Percentiles rank a stretch among this genome's conserved stretches.
phyloP scores from a whole-genome alignment of 2,113 vertebrate genomes.

The Sitta europaea region DNA sequence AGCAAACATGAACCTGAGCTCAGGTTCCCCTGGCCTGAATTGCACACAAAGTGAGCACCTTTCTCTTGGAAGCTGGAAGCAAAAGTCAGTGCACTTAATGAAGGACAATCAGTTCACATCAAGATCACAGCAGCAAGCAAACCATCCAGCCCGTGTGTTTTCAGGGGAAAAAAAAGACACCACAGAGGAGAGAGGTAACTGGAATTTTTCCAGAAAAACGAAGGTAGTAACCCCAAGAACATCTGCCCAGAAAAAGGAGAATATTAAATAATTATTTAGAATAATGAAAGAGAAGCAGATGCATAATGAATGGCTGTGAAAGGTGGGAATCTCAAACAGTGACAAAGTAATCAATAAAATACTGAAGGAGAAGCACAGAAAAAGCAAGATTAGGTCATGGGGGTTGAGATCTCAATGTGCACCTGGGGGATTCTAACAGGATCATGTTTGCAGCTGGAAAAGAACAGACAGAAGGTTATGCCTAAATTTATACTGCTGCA shows the following conservation, averaged over 20 bases:
- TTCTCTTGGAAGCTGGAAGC: background rate
- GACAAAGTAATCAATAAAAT: background rate
- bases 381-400: background rate
- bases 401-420: background rate
- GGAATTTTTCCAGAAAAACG: background rate
- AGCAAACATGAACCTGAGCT: background rate
- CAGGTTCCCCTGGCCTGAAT: background rate
- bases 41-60: background rate
- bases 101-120: constrained; percentile 20
- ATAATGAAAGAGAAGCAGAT: background rate
- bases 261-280: background rate
- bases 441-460: background rate
- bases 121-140: background rate
- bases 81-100: background rate
- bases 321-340: background rate
- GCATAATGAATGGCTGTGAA: background rate
- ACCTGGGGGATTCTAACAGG: background rate
- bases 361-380: background rate
- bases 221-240: background rate
- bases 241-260: background rate
- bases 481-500: background rate
- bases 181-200: background rate
- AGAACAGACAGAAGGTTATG: background rate
- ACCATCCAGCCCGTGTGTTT: background rate
- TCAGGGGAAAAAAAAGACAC: background rate